Conservation (phyloP, 2,888 invertebrate species). For the Oscheius sp. region DNA sequence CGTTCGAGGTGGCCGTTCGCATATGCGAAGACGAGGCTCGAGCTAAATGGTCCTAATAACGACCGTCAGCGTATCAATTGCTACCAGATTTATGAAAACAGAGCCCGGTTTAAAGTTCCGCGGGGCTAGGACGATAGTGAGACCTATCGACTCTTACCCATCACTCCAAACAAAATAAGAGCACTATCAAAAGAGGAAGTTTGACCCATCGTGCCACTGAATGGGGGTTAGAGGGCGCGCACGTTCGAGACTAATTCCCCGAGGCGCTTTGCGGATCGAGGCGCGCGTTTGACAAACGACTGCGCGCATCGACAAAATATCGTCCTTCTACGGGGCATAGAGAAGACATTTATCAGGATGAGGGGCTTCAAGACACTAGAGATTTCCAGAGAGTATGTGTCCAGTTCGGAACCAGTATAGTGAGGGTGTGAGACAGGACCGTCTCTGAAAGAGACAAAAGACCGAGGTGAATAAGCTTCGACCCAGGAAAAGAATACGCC, state of each 20-base stretch:
- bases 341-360: constrained; percentile 27
- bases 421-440: not conserved
- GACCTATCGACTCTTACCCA: no score
- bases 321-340: constrained; percentile 28
- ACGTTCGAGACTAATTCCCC: constrained; percentile 18
- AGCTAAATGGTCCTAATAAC: constrained; percentile 22
- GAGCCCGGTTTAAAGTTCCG: not conserved
- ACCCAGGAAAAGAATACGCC: no score
- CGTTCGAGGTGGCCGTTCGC: constrained; percentile 37
- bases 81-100: constrained; percentile 34
- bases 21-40: constrained; percentile 27
- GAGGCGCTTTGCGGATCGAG: constrained; percentile 24
- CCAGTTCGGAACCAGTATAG: not conserved
- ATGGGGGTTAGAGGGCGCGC: no score
- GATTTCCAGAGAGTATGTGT: not conserved
- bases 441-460: not conserved
- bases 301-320: constrained; percentile 36
- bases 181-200: no score
- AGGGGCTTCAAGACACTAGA: no score
- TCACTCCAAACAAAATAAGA: no score
- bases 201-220: no score
- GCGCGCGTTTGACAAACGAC: constrained; percentile 34
- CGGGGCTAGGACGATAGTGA: no score
- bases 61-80: constrained; percentile 25
- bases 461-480: not conserved